These are phyloP conservation scores for Ormyrus nitidulus DNA, from an alignment of 2,888 invertebrate species.

Conservation along the genomic window DNA sequence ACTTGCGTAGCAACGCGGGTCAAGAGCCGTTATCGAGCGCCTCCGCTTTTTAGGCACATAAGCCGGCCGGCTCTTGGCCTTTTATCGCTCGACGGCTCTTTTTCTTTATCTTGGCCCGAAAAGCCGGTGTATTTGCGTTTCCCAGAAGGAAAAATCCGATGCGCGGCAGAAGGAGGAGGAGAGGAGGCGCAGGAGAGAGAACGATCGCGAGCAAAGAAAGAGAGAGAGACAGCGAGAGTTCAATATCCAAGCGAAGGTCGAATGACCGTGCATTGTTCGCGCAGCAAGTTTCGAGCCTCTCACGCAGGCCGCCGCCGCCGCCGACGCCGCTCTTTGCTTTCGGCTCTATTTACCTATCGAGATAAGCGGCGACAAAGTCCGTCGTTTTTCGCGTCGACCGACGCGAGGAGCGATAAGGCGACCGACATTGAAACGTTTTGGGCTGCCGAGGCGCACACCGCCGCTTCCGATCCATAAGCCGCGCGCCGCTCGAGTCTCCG, in stretches of 20 bases:
- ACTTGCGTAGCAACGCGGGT: constrained; percentile 40
- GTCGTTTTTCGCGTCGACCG: too few species aligned
- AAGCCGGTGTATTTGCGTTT: neutral
- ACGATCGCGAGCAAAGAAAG: neutral
- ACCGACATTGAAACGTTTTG: too few species aligned
- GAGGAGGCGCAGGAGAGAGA: constrained; percentile 5
- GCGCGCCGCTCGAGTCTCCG: too few species aligned
- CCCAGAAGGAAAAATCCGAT: neutral
- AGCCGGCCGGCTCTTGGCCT: constrained; percentile 24
- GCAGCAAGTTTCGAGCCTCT: too few species aligned
- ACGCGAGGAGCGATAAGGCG: too few species aligned
- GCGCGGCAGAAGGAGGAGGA: neutral
- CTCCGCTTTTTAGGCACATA: constrained; percentile 39
- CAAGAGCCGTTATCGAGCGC: constrained; percentile 56
- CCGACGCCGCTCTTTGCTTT: too few species aligned
- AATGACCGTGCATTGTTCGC: constrained; percentile 41
- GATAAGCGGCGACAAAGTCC: too few species aligned
- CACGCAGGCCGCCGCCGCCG: too few species aligned
- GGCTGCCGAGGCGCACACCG: too few species aligned
- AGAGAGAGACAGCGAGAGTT: constrained; percentile 43
- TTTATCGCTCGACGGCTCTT: constrained; percentile 18
- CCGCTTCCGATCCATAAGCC: too few species aligned
- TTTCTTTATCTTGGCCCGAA: neutral
- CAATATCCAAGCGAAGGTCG: constrained; percentile 58
- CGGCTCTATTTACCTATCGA: too few species aligned